Percentiles rank a stretch among this genome's conserved stretches.
These are phyloP conservation scores for Hesperophylax magnus DNA, from an alignment of 1,140 invertebrate genomes.

Conservation along the genomic window DNA sequence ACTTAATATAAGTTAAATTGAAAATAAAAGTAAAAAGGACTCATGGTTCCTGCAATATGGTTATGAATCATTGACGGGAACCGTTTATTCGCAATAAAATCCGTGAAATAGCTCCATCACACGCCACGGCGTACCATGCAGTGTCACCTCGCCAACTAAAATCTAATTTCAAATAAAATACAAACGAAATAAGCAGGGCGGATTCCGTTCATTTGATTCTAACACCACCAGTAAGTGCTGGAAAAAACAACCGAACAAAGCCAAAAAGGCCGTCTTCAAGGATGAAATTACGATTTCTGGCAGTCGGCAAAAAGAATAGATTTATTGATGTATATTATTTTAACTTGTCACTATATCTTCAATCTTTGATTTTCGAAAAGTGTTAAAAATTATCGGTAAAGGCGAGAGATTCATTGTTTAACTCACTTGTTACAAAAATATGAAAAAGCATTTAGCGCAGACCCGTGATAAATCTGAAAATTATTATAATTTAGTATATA, in stretches of 20 bases:
- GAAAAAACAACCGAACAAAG: background rate
- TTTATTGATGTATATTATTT: too few species aligned
- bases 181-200: slow-evolving; percentile 9
- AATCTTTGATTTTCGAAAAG: too few species aligned
- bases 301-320: too few species aligned
- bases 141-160: slow-evolving; percentile 46
- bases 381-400: too few species aligned
- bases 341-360: too few species aligned
- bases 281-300: background rate
- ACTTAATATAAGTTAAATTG: too few species aligned
- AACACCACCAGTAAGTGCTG: background rate
- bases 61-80: slow-evolving; percentile 55
- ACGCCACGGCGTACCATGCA: slow-evolving; percentile 53
- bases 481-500: too few species aligned
- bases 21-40: background rate
- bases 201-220: slow-evolving; percentile 3
- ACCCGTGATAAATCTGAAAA: too few species aligned
- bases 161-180: slow-evolving; percentile 34
- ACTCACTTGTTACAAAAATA: too few species aligned
- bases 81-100: slow-evolving; percentile 56
- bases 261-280: background rate
- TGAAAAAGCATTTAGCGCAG: too few species aligned
- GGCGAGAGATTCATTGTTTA: too few species aligned
- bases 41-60: slow-evolving; percentile 38
- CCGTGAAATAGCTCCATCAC: slow-evolving; percentile 46